These are phyloP conservation scores for Theonella swinhoei DNA, from an alignment of 37 sponge, comb jelly and placozoan genomes.

Conservation along the genomic window DNA sequence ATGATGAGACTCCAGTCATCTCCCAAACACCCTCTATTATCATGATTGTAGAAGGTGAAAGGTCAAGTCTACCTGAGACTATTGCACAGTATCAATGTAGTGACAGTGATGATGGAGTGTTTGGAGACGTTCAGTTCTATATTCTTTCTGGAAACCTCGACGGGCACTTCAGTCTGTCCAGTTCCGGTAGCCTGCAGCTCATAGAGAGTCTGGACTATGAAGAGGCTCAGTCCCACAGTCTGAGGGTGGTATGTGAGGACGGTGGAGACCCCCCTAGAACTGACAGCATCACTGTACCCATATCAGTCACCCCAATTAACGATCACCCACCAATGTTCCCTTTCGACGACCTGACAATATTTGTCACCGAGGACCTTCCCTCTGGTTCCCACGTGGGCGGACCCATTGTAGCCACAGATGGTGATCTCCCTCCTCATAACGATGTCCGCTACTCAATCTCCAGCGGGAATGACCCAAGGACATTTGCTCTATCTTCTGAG, in stretches of 20 bases:
- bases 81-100: slow-evolving; percentile 31
- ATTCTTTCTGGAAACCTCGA: slow-evolving; percentile 31
- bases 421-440: slow-evolving; percentile 58
- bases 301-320: slow-evolving; percentile 52
- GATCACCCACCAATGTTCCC: slow-evolving; percentile 62
- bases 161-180: slow-evolving; percentile 22
- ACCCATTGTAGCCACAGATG: slow-evolving; percentile 45
- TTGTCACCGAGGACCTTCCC: slow-evolving; percentile 12
- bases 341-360: slow-evolving; percentile 5
- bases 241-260: slow-evolving; percentile 60
- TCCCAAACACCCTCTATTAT: not conserved
- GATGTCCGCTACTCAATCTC: slow-evolving; percentile 35
- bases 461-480: not conserved
- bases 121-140: slow-evolving; percentile 46
- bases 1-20: slow-evolving; percentile 56
- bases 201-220: slow-evolving; percentile 47
- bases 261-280: slow-evolving; percentile 48
- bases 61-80: not conserved
- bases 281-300: slow-evolving; percentile 28
- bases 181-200: slow-evolving; percentile 43
- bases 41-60: slow-evolving; percentile 13
- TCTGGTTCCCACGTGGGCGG: not conserved
- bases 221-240: slow-evolving; percentile 20
- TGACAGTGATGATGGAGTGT: slow-evolving; percentile 53
- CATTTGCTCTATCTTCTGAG: slow-evolving; percentile 32